Base-by-base conservation (phyloP, 2,113 vertebrate species). In the Tricholaema leucomelas region DNA sequence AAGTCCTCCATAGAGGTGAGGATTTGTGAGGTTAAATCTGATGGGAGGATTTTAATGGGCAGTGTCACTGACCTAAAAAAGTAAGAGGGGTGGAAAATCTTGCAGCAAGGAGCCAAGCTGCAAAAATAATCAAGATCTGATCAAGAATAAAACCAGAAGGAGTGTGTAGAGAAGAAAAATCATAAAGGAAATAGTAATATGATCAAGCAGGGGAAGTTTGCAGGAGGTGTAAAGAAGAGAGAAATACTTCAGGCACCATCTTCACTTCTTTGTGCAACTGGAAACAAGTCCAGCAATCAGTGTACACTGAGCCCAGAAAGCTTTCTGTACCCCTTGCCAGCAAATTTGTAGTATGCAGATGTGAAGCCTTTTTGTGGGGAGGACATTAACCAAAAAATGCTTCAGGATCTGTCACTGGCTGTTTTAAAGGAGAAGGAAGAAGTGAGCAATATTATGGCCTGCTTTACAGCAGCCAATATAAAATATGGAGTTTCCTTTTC, bases 51-150 rank as follows among this genome's bases (percentile, higher is more conserved):
- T 88, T 93, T 92, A 92, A 33, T 61, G 63, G 48, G 35, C 81
- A 92, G 74, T 44, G 61, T 88, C 65, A 56, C 15, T 65, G 78
- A 48, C 77, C 58, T 86, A 40, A 90, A 86, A 88, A 73, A 36
- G 50, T 78, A 74, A 79, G 55, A 88, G 35, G 20, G 80, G 17
- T 78, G 88, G 88, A 93, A 95, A 94, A 81, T 84, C 56, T 88
- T 88, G 80, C 73, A 86, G 36, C 0, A 0, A 58, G 65, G 52
- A 93, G 18, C 12, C 83, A 90, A 86, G 80, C 86, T 95, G 88
- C 58, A 86, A 91, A 95, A 90, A 78, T 86, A 91, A 93, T 93
- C 77, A 91, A 88, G 76, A 81, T 86, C 60, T 86, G 73, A 87
- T 91, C 36, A 90, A 76, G 79, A 92, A 48, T 76, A 91, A 92